A percentile compares a stretch with the other conserved stretches of the same genome.
Evolutionary conservation across 2,888 invertebrate species (phyloP).

Genomic region (Phlogophora meticulosa): DNA sequence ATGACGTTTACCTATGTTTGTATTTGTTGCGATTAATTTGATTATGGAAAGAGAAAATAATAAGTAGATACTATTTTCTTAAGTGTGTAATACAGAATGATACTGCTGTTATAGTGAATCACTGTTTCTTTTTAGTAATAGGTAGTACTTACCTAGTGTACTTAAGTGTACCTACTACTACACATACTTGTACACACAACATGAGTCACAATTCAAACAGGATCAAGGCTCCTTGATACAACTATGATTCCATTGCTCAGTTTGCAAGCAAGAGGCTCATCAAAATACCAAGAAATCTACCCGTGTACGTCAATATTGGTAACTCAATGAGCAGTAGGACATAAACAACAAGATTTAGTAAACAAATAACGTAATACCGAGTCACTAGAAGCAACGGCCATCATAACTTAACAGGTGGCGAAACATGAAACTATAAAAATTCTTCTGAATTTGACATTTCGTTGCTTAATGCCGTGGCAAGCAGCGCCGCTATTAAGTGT

Average conservation of each 20-base stretch:
- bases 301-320: conserved; percentile 14
- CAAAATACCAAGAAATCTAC: conserved; percentile 29
- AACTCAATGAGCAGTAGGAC: conserved; percentile 17
- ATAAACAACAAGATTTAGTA: conserved; percentile 43
- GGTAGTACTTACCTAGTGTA: not conserved
- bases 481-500: conserved; percentile 28
- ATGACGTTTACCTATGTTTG: conserved; percentile 30
- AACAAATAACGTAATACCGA: conserved; percentile 46
- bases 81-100: not conserved
- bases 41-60: not conserved
- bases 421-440: conserved; percentile 11
- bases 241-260: conserved; percentile 45
- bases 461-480: conserved; percentile 18
- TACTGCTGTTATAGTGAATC: conserved; percentile 31
- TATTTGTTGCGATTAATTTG: conserved; percentile 29
- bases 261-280: conserved; percentile 5
- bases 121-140: conserved; percentile 16
- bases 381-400: conserved; percentile 17
- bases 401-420: conserved; percentile 15
- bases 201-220: conserved; percentile 47
- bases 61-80: too few species aligned
- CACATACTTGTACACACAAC: too few species aligned
- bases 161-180: conserved; percentile 11
- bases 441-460: conserved; percentile 4
- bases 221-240: conserved; percentile 27